Evolutionary conservation across 2,888 invertebrate genomes (phyloP).

Genomic region (Andrena bucephala): DNA sequence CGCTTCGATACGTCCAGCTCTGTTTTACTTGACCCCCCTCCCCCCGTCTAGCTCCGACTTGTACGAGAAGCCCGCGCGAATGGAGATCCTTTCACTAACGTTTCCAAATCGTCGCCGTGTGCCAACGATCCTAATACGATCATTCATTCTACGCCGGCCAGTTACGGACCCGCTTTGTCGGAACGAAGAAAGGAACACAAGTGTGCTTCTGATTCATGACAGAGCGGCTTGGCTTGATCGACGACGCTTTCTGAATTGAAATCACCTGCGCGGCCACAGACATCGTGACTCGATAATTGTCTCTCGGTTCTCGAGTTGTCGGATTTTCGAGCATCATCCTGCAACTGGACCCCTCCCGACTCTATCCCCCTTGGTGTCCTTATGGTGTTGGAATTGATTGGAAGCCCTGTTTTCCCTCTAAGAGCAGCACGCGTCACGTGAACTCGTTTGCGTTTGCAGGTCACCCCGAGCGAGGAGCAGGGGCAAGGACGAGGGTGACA

Average conservation of each 20-base stretch:
- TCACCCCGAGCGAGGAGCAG: constrained; percentile 63
- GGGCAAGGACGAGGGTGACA: constrained; percentile 76
- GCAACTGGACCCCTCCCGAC: too few species aligned
- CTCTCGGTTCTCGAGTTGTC: background rate
- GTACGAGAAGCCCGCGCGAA: constrained; percentile 25
- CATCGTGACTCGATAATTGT: background rate
- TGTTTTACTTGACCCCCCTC: constrained; percentile 9
- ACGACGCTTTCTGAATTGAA: background rate
- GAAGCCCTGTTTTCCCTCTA: too few species aligned
- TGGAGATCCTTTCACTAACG: constrained; percentile 65
- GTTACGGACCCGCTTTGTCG: background rate
- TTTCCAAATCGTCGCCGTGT: constrained; percentile 63
- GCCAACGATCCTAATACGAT: constrained; percentile 30
- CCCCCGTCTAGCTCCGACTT: constrained; percentile 8
- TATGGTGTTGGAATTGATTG: too few species aligned
- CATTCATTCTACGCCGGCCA: constrained; percentile 18
- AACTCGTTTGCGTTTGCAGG: constrained; percentile 46
- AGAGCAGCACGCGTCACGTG: background rate
- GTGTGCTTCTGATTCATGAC: constrained; percentile 13
- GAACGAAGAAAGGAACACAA: constrained; percentile 46
- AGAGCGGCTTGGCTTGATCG: background rate
- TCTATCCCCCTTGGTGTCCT: too few species aligned
- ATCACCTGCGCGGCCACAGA: background rate
- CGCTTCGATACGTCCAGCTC: constrained; percentile 58
- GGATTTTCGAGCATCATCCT: too few species aligned